A percentile compares a stretch with the other conserved stretches of the same genome.
Conservation (phyloP, 2,797 vertebrate genomes). For the Acipenser transmontanus region DNA sequence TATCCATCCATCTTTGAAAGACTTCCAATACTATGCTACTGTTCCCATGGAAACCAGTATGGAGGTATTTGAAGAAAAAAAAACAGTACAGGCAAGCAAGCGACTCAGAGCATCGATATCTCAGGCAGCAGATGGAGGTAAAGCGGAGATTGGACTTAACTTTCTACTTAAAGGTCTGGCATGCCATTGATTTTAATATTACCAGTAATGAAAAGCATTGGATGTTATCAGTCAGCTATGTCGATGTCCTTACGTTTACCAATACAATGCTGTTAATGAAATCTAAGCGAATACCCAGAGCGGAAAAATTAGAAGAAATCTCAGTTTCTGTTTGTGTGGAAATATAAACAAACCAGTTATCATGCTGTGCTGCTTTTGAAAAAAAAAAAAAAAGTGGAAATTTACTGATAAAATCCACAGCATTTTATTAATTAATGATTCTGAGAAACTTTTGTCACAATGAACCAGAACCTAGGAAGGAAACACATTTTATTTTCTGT, state of each 20-base stretch:
- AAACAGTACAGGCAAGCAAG: no score
- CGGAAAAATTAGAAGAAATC: not conserved
- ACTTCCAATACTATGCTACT: not conserved
- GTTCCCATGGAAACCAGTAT: not conserved
- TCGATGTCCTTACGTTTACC: not conserved
- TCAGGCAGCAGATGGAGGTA: not conserved
- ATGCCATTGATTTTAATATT: not conserved
- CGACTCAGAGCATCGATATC: no score
- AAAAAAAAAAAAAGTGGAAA: not conserved
- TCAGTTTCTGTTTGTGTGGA: not conserved
- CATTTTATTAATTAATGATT: not conserved
- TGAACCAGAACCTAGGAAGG: not conserved
- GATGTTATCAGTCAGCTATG: not conserved
- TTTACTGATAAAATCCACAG: not conserved
- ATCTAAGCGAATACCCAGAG: not conserved
- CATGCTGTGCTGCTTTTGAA: not conserved
- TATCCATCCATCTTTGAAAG: no score
- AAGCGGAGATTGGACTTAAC: not conserved
- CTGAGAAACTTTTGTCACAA: not conserved
- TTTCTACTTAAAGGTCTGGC: not conserved
- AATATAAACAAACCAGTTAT: constrained; percentile 2
- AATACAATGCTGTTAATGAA: not conserved
- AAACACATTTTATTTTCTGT: no score
- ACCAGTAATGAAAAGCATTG: not conserved
- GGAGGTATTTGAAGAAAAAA: no score